Evolutionary conservation across 2,797 vertebrate species (phyloP).

Genomic region (Scomberomorus guttatus): DNA sequence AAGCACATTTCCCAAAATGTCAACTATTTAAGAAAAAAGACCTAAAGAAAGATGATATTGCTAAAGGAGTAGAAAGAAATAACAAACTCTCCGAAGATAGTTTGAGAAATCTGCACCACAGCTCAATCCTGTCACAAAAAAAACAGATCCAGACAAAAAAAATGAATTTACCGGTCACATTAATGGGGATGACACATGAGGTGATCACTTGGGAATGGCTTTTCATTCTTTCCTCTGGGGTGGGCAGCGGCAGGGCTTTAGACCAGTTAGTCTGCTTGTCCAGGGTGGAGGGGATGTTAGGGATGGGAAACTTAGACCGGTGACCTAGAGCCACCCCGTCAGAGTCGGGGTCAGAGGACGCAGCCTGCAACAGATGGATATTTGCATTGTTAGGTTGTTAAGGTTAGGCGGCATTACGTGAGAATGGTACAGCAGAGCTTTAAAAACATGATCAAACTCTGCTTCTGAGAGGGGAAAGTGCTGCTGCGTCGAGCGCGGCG

Average conservation of each 20-base stretch:
- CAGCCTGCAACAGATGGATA: constrained; percentile 90
- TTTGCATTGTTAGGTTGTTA: constrained; percentile 71
- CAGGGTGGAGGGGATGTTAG: constrained; percentile 96
- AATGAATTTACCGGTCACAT: constrained; percentile 93
- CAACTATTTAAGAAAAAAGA: not conserved
- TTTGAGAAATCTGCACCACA: not conserved
- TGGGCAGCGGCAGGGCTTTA: constrained; percentile 95
- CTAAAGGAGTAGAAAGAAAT: not conserved
- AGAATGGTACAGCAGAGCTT: constrained; percentile 22
- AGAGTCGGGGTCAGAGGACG: constrained; percentile 90
- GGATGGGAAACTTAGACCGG: constrained; percentile 94
- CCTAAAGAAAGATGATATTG: not conserved
- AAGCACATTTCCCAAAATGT: not conserved
- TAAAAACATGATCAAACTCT: constrained; percentile 45
- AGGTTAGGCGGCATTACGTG: constrained; percentile 42
- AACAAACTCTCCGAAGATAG: not conserved
- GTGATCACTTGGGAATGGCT: constrained; percentile 93
- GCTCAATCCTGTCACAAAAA: not conserved
- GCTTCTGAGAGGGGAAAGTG: constrained; percentile 40
- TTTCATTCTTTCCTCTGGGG: constrained; percentile 98
- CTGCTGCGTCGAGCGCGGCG: not conserved
- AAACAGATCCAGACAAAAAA: constrained; percentile 23
- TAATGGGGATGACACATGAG: constrained; percentile 98
- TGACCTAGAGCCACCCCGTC: constrained; percentile 93
- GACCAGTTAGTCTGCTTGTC: constrained; percentile 99